phyloP scores from a whole-genome alignment of 1,140 invertebrate genomes.

The Pogonomyrmex californicus region DNA sequence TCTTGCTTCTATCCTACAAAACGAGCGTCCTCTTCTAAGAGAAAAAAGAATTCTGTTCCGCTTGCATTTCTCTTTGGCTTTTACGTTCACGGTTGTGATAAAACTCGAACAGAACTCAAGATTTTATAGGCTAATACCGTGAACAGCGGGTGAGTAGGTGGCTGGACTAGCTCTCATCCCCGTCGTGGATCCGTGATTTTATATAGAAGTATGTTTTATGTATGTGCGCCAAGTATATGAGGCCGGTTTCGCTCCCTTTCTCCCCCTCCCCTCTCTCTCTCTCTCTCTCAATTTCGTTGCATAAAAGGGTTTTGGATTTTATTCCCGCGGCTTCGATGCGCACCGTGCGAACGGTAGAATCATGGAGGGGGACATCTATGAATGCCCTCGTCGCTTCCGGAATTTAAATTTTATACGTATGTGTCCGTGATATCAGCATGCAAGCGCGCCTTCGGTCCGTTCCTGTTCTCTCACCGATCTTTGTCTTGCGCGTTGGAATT shows the following conservation, averaged over 20 bases:
- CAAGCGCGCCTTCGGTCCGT: slow-evolving; percentile 41
- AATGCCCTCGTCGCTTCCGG: slow-evolving; percentile 65
- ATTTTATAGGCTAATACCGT: slow-evolving; percentile 82
- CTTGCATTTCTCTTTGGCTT: slow-evolving; percentile 57
- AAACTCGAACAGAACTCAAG: slow-evolving; percentile 80
- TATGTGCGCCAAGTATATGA: slow-evolving; percentile 69
- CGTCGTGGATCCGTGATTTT: slow-evolving; percentile 79
- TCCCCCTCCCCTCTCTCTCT: background rate
- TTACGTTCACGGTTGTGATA: slow-evolving; percentile 67
- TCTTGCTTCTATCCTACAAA: slow-evolving; percentile 14
- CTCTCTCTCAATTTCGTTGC: slow-evolving; percentile 66
- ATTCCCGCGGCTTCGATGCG: slow-evolving; percentile 64
- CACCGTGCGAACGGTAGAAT: background rate
- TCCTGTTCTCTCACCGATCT: slow-evolving; percentile 38
- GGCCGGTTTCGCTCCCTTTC: slow-evolving; percentile 19
- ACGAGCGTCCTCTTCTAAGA: slow-evolving; percentile 4
- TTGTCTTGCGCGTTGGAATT: slow-evolving; percentile 34
- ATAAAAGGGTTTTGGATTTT: slow-evolving; percentile 77
- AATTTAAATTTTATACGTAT: slow-evolving; percentile 76
- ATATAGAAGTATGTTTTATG: slow-evolving; percentile 77
- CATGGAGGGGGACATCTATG: slow-evolving; percentile 36
- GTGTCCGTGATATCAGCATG: slow-evolving; percentile 45
- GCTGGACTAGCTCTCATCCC: slow-evolving; percentile 19
- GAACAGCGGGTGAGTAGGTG: slow-evolving; percentile 60
- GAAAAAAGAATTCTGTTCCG: slow-evolving; percentile 47